Base-by-base conservation (phyloP, 2,888 invertebrate species). In the Luperina testacea region DNA sequence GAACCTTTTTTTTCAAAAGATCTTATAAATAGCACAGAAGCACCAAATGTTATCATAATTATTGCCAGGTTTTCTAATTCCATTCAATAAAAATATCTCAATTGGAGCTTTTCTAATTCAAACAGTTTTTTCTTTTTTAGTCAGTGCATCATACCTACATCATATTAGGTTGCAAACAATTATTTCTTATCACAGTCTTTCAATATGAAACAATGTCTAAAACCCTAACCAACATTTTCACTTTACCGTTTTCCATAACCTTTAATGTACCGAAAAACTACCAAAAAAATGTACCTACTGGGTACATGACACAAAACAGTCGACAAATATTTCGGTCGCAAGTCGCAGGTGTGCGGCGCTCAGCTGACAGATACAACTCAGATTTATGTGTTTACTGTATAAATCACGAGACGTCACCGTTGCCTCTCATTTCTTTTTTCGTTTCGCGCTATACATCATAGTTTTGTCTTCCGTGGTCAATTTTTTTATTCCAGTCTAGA, bases 371-470 rank as follows among this genome's bases (percentile, higher is more conserved):
- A 94, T 94, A 94, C 94, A 96, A 96, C 96, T 96, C 97, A 94
- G 97, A 97, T 97, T 97, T 97, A 97, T 97, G 96, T 97, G 97
- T 97, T 97, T 97, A 96, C 97, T 95, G 95, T 94, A 96, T 96
- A 97, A 97, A 97, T 97, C 97, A 97, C 92, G 92, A 89, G 92
- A 92, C 92, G 94, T 94, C 94, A 94, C 90, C 91, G 90, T 86
- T 87, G 87, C 89, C 88, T 89, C 85, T 88, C 90, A 90, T 92
- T 93, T 94, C 93, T 95, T 96, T 96, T 95, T 95, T 95, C 92
- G 93, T 94, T 91, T 91, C 90, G 87, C 88, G 92, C 92, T 91
- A 93, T 95, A 94, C 92, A 94, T 96, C 95, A 95, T 94, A 95
- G 93, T 91, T 94, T 94, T 94, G 93, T 95, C 94, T 95, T 95